Conservation (phyloP, 2,888 invertebrate genomes). For the Nasonovia ribisnigri region DNA sequence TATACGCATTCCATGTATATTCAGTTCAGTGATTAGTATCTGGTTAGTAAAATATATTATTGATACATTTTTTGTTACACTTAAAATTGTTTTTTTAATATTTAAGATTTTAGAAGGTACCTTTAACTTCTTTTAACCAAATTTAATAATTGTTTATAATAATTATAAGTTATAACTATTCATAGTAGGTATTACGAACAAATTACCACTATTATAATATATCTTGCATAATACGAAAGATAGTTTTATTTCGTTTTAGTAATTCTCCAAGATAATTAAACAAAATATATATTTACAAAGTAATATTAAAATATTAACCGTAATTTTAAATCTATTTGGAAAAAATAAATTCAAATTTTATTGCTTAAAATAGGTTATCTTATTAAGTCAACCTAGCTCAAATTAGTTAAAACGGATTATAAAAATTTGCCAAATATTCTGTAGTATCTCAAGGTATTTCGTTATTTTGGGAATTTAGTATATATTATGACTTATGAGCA, state of each 20-base stretch:
- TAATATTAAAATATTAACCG: not conserved
- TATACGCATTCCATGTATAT: too few species aligned
- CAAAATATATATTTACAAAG: not conserved
- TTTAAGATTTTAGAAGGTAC: not conserved
- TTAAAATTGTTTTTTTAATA: not conserved
- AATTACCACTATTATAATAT: not conserved
- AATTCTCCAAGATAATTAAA: not conserved
- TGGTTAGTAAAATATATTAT: not conserved
- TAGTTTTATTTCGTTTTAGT: not conserved
- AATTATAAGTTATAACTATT: not conserved
- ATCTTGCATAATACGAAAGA: not conserved
- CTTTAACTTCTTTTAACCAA: not conserved
- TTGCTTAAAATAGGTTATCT: not conserved
- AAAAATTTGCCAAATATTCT: conserved; percentile 15
- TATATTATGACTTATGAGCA: not conserved
- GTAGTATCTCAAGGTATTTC: conserved; percentile 18
- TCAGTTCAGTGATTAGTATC: too few species aligned
- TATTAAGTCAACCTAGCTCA: not conserved
- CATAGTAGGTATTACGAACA: not conserved
- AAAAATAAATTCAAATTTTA: not conserved
- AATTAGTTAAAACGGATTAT: not conserved
- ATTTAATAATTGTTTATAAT: not conserved
- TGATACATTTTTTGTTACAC: not conserved
- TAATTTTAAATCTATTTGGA: not conserved
- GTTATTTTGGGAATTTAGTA: not conserved